A percentile compares a stretch with the other conserved stretches of the same genome.
Evolutionary conservation across 64 coral and sea anemone genomes (phyloP).

Genomic region (Acropora tenuis): DNA sequence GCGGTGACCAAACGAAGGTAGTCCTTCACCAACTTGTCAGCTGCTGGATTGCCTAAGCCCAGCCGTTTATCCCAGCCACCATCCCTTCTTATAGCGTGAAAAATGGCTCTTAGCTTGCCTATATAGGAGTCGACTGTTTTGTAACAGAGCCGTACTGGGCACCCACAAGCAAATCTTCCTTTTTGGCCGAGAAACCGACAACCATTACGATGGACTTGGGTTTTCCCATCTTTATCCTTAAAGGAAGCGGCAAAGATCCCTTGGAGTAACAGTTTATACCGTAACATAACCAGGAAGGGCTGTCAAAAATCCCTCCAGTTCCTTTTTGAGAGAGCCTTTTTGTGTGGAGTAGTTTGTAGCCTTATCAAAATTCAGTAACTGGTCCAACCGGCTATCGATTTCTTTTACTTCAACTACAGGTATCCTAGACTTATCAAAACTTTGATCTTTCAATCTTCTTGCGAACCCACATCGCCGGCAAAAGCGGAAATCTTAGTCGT

Average conservation of each 20-base stretch:
- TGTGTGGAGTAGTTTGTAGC: slow-evolving; percentile 26
- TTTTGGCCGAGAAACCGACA: not conserved
- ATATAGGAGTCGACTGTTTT: too few species aligned
- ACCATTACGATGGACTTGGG: too few species aligned
- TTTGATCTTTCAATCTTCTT: not conserved
- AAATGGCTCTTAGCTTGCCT: too few species aligned
- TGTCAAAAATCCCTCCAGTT: not conserved
- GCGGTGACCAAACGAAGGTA: not conserved
- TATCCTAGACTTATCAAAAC: too few species aligned
- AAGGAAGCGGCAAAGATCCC: not conserved
- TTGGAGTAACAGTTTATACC: not conserved
- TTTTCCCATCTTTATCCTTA: too few species aligned
- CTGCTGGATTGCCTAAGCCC: not conserved
- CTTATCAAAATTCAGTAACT: slow-evolving; percentile 28
- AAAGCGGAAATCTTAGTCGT: slow-evolving; percentile 40
- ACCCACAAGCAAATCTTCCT: too few species aligned
- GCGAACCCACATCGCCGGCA: slow-evolving; percentile 11
- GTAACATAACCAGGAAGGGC: too few species aligned
- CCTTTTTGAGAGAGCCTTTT: slow-evolving; percentile 1
- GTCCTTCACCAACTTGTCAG: not conserved
- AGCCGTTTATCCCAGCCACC: too few species aligned
- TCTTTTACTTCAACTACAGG: slow-evolving; percentile 9
- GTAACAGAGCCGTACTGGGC: too few species aligned
- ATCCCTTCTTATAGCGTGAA: too few species aligned
- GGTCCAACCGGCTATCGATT: slow-evolving; percentile 18